phyloP scores from a whole-genome alignment of 1,140 invertebrate species.

The Lutraria rhynchaena region DNA sequence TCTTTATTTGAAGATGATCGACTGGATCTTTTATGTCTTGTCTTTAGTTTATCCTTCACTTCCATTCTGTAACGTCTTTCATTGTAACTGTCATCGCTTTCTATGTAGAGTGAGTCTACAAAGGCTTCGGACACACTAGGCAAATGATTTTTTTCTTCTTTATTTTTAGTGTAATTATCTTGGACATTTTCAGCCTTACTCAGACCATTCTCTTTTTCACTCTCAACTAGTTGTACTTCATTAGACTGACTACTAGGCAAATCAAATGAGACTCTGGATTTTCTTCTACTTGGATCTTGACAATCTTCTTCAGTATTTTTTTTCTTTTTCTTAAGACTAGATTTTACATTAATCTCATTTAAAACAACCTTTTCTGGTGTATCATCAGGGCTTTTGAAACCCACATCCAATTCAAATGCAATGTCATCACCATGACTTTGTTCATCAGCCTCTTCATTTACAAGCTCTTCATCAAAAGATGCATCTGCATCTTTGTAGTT shows the following conservation, averaged over 20 bases:
- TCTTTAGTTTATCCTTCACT: not conserved
- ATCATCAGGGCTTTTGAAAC: not conserved
- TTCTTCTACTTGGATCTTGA: not conserved
- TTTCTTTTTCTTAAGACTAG: conserved; percentile 17
- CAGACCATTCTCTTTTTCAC: not conserved
- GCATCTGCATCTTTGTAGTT: not conserved
- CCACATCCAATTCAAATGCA: not conserved
- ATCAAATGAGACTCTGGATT: conserved; percentile 28
- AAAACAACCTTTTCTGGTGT: not conserved
- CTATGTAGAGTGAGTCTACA: conserved; percentile 45
- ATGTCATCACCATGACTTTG: too few relatives aligned
- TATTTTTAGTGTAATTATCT: not conserved
- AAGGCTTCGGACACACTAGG: not conserved
- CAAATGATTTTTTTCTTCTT: conserved; percentile 1
- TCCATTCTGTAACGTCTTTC: conserved; percentile 47
- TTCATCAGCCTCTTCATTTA: not conserved
- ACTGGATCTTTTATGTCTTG: not conserved
- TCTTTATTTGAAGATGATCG: not conserved
- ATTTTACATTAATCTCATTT: conserved; percentile 13
- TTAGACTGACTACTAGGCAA: conserved; percentile 16
- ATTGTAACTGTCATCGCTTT: conserved; percentile 56
- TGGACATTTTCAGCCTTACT: not conserved
- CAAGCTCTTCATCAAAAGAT: too few relatives aligned
- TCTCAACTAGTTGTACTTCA: not conserved
- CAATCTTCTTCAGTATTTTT: not conserved